Percentiles rank a stretch among this genome's conserved stretches.
phyloP scores from a whole-genome alignment of 1,140 invertebrate genomes.

The Arctopsyche grandis region DNA sequence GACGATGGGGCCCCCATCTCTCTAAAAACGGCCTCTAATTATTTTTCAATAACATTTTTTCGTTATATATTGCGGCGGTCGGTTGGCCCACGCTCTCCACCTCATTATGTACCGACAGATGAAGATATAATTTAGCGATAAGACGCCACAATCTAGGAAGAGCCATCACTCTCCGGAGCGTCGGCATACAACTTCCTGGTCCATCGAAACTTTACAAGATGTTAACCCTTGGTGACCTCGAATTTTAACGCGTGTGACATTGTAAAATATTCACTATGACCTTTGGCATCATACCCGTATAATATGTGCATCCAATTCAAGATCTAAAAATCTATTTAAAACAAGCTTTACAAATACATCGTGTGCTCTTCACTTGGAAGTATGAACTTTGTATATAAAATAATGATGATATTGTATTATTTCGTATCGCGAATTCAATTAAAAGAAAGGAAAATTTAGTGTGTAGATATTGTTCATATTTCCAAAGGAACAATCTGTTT shows the following conservation, averaged over 20 bases:
- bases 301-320: background rate
- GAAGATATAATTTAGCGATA: constrained; percentile 44
- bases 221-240: background rate
- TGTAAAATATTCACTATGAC: background rate
- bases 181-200: constrained; percentile 8
- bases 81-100: constrained; percentile 35
- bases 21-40: constrained; percentile 46
- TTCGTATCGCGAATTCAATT: too few species aligned
- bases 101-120: constrained; percentile 35
- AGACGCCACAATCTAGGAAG: constrained; percentile 13
- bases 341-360: too few species aligned
- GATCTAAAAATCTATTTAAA: too few species aligned
- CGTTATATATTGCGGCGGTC: constrained; percentile 30
- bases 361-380: too few species aligned
- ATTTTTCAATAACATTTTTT: constrained; percentile 53
- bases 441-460: too few species aligned
- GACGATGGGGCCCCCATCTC: background rate
- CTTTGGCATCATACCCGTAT: background rate
- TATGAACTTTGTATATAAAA: too few species aligned
- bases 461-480: too few species aligned
- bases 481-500: too few species aligned
- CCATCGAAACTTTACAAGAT: background rate
- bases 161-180: constrained; percentile 7
- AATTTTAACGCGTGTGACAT: background rate
- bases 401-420: too few species aligned